Evolutionary conservation across 2,113 vertebrate genomes (phyloP), one percentile per base, ranked within the genome.

Genomic region (Paradisaea rubra): DNA sequence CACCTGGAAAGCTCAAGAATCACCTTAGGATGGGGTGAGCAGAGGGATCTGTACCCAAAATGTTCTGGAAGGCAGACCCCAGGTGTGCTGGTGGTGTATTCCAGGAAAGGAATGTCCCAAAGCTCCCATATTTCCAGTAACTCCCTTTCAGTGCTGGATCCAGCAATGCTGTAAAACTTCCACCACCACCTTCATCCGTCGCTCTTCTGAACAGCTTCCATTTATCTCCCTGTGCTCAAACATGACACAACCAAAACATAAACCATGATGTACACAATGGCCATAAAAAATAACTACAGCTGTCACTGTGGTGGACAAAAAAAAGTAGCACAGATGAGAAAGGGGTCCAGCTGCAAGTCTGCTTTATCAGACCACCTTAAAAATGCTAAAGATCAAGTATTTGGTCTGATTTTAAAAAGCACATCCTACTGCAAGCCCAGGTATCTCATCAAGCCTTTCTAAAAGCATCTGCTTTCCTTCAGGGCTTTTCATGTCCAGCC

Each of bases 401-500:
- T 28, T 53, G 63, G 27, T 28, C 24, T 66, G 57, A 65, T 79
- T 72, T 68, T 61, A 35, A 28, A 49, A 84, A 81, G 31, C 13
- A 22, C 14, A 53, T 10, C 21, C 19, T 52, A 35, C 39, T 95
- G 41, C 41, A 39, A 64, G n/a, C 16, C n/a, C 74, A 54, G 21
- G 37, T 53, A 80, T 53, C 91, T 61, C 57, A 94, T 79, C 65
- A 64, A 84, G 39, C 41, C 27, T 52, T 74, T 89, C 37, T 70
- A 87, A 87, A 86, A 49, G 61, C 53, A 54, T 39, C 53, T 30
- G 85, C 45, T 65, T 78, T 57, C 73, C 89, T 81, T 76, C 77
- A 69, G 41, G 63, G 57, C 50, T 91, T 87, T 57, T 76, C 69
- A 61, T 22, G 49, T 63, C 72, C 68, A 42, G 35, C 70, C 37